Evolutionary conservation across 2,797 vertebrate genomes (phyloP).

Genomic region (Amniataba percoides): DNA sequence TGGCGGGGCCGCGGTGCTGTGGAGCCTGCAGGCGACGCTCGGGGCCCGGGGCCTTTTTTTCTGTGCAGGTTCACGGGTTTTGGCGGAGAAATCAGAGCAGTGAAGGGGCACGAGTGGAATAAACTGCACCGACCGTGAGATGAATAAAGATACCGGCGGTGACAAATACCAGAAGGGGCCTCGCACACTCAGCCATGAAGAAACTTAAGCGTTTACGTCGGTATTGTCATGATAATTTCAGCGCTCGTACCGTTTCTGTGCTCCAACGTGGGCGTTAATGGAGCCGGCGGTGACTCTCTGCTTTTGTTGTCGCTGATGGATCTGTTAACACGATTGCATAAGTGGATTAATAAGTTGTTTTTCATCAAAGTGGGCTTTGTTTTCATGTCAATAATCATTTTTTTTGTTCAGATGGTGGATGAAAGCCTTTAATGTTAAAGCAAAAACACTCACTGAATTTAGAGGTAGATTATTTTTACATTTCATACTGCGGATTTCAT

Average conservation of each 20-base stretch:
- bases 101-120: background rate
- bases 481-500: background rate
- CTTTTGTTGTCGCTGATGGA: conserved; percentile 60
- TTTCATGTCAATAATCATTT: conserved; percentile 32
- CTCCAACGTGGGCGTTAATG: conserved; percentile 66
- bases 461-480: background rate
- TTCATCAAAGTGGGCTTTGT: conserved; percentile 23
- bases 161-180: conserved; percentile 28
- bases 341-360: conserved; percentile 55
- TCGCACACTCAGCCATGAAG: conserved; percentile 27
- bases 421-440: conserved; percentile 8
- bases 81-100: background rate
- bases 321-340: conserved; percentile 56
- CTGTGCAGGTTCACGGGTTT: conserved; percentile 13
- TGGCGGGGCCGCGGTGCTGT: background rate
- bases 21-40: conserved; percentile 49
- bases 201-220: conserved; percentile 11
- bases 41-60: conserved; percentile 15
- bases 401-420: conserved; percentile 16
- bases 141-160: conserved; percentile 33
- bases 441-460: background rate
- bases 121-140: conserved; percentile 10
- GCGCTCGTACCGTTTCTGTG: conserved; percentile 32
- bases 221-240: conserved; percentile 62
- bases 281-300: conserved; percentile 43